Conservation (phyloP, 92 coral and sea anemone genomes). For the Phenganax stokvisi region DNA sequence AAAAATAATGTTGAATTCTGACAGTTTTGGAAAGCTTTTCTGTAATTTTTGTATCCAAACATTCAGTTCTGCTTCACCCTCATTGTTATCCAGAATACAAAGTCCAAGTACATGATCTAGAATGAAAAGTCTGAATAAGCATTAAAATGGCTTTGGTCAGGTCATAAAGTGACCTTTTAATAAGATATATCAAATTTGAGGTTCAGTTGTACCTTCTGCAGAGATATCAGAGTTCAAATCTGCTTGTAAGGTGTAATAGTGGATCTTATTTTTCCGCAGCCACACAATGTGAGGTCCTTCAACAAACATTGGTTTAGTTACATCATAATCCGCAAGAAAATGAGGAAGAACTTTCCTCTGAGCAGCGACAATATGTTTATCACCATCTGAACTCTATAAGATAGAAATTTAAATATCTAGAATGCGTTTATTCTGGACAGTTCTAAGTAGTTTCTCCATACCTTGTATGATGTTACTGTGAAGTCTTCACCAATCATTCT, state of each 20-base stretch:
- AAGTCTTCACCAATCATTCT: conserved; percentile 74
- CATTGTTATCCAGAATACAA: conserved; percentile 62
- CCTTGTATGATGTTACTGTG: conserved; percentile 58
- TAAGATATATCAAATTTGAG: neutral
- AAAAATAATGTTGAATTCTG: conserved; percentile 77
- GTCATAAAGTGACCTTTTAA: neutral
- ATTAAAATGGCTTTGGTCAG: neutral
- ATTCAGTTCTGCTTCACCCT: conserved; percentile 66
- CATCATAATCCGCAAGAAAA: conserved; percentile 55
- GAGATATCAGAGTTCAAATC: conserved; percentile 43
- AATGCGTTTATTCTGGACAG: neutral
- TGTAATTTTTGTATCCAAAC: conserved; percentile 74
- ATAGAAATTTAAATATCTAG: neutral
- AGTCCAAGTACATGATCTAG: conserved; percentile 75
- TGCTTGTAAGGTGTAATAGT: conserved; percentile 74
- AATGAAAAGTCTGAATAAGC: neutral
- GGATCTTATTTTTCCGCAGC: conserved; percentile 63
- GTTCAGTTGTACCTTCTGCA: conserved; percentile 48
- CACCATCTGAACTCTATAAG: conserved; percentile 45
- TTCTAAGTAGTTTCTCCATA: conserved; percentile 9
- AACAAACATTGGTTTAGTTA: conserved; percentile 65
- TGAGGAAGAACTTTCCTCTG: conserved; percentile 59
- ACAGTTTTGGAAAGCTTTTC: conserved; percentile 70
- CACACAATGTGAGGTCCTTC: conserved; percentile 89
- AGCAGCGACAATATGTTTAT: conserved; percentile 59